Evolutionary conservation across 2,797 vertebrate genomes (phyloP).

Genomic region (Chiloscyllium punctatum): DNA sequence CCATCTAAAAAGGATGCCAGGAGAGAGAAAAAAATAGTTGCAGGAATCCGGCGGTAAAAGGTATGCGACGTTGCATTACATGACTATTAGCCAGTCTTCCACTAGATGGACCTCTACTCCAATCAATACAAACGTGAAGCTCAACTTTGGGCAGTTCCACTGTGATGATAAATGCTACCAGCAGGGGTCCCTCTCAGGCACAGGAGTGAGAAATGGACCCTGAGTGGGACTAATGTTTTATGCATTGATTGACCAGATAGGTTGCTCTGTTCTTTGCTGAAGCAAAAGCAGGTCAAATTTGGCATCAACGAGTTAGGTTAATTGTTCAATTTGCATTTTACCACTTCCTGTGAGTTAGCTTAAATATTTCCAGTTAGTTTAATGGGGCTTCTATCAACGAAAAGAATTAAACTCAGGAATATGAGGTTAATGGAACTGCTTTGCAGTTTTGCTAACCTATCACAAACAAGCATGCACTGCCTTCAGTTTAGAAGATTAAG

Average conservation of each 20-base stretch:
- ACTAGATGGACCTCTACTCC: background rate
- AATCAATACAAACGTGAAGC: background rate
- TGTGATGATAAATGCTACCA: background rate
- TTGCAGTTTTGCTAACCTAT: background rate
- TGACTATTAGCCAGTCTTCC: background rate
- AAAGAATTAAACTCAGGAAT: background rate
- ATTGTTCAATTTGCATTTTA: background rate
- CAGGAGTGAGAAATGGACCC: background rate
- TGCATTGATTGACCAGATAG: background rate
- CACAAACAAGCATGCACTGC: background rate
- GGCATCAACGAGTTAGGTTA: background rate
- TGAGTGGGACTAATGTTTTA: background rate
- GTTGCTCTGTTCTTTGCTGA: background rate
- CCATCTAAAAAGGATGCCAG: too few species aligned
- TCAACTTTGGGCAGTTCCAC: background rate
- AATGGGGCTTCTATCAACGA: background rate
- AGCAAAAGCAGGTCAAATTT: background rate
- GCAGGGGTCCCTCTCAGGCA: background rate
- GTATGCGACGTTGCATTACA: background rate
- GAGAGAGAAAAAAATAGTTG: too few species aligned
- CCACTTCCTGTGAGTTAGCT: background rate
- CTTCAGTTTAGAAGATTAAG: background rate
- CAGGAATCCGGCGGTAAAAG: too few species aligned
- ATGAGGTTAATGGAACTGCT: too few species aligned
- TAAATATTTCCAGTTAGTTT: background rate